phyloP scores from a whole-genome alignment of 2,113 vertebrate genomes.

The Callocephalon fimbriatum region DNA sequence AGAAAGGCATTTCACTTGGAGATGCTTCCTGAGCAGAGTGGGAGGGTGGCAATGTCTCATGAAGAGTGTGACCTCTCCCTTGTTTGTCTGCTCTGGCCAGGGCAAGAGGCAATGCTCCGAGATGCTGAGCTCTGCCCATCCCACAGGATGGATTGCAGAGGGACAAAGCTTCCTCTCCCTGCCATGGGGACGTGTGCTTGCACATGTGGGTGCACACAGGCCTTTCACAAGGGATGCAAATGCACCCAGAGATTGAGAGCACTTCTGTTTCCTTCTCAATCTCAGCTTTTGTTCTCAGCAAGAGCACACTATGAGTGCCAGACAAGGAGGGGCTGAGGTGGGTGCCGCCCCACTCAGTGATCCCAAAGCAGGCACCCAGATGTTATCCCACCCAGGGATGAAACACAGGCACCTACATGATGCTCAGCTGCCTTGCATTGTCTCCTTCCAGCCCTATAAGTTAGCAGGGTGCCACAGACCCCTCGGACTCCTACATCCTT shows the following conservation, averaged over 20 bases:
- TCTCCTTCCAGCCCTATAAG: neutral
- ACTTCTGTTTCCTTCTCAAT: neutral
- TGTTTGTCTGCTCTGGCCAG: neutral
- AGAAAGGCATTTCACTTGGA: slow-evolving; percentile 32
- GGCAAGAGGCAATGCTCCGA: rapidly evolving
- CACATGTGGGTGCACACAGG: neutral
- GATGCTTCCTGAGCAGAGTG: neutral
- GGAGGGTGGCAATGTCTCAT: slow-evolving; percentile 18
- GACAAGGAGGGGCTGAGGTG: neutral
- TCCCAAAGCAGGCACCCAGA: neutral
- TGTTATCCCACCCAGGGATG: neutral
- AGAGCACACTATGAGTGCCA: neutral
- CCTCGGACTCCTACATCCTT: neutral
- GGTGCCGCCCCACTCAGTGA: neutral
- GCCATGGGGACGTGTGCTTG: neutral
- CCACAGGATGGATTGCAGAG: neutral
- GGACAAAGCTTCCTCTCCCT: neutral
- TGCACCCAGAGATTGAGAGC: neutral
- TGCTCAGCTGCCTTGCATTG: neutral
- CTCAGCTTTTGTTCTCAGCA: slow-evolving; percentile 7
- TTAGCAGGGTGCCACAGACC: neutral
- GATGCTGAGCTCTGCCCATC: neutral
- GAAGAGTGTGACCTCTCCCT: neutral
- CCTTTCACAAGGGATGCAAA: neutral
- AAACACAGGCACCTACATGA: neutral